phyloP scores from a whole-genome alignment of 2,113 vertebrate genomes.

The Capricornis sumatraensis region DNA sequence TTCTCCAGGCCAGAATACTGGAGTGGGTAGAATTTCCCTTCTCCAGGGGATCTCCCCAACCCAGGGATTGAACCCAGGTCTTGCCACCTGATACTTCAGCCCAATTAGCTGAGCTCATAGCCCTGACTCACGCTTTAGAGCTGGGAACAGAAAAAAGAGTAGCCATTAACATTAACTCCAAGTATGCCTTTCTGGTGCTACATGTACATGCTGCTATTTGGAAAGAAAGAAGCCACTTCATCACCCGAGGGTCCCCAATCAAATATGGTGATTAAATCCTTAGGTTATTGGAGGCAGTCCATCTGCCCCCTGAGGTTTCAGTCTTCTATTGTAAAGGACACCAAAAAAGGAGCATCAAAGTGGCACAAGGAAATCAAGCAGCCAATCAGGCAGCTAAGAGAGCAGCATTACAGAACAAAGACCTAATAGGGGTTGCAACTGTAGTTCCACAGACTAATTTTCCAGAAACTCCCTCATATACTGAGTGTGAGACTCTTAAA shows the following conservation, averaged over 20 bases:
- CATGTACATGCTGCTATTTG: not conserved
- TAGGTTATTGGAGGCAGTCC: not conserved
- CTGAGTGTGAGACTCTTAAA: not conserved
- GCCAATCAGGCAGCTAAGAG: not conserved
- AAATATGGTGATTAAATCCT: not conserved
- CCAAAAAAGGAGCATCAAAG: not conserved
- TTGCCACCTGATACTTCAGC: not conserved
- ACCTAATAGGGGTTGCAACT: not conserved
- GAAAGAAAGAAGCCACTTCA: not conserved
- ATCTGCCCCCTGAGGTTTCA: not conserved
- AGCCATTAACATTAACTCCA: not conserved
- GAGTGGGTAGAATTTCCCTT: not conserved
- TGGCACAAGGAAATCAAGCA: not conserved
- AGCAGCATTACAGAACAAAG: not conserved
- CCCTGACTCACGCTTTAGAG: not conserved
- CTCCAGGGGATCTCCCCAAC: not conserved
- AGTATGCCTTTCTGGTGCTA: not conserved
- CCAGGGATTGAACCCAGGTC: not conserved
- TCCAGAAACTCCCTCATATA: not conserved
- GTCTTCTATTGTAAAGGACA: not conserved
- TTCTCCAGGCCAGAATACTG: not conserved
- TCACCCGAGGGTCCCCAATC: not conserved
- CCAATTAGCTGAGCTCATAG: not conserved
- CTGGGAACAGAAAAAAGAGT: not conserved
- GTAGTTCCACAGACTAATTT: not conserved